phyloP scores from a whole-genome alignment of 2,797 vertebrate species.

The Eulemur mongoz region DNA sequence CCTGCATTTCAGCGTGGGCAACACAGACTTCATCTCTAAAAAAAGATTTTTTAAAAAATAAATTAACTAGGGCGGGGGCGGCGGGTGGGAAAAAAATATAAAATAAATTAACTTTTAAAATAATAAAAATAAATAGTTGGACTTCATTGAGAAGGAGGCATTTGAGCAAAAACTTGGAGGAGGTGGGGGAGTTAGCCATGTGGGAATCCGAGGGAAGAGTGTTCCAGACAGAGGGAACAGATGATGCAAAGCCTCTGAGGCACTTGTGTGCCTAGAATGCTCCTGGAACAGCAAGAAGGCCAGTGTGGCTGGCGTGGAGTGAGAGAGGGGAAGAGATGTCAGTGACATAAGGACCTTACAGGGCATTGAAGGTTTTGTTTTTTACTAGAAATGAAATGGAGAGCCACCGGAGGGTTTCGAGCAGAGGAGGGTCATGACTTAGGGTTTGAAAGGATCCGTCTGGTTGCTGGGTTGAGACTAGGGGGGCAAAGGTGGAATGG shows the following conservation, averaged over 20 bases:
- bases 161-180: conserved; percentile 1
- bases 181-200: neutral
- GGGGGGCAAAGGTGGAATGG: neutral
- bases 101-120: neutral
- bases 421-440: neutral
- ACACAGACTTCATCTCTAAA: neutral
- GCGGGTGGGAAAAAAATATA: neutral
- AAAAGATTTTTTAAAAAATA: neutral
- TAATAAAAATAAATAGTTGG: neutral
- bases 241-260: neutral
- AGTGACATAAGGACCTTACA: neutral
- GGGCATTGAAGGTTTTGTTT: neutral
- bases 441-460: neutral
- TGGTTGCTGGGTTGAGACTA: neutral
- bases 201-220: neutral
- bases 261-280: neutral
- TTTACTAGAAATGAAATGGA: neutral
- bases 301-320: neutral
- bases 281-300: neutral
- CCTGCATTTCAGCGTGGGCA: neutral
- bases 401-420: neutral
- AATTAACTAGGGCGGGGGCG: too few relatives aligned
- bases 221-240: neutral
- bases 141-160: neutral
- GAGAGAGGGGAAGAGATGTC: neutral